Evolutionary conservation across 2,113 vertebrate genomes (phyloP).

Genomic region (Salvator merianae): DNA sequence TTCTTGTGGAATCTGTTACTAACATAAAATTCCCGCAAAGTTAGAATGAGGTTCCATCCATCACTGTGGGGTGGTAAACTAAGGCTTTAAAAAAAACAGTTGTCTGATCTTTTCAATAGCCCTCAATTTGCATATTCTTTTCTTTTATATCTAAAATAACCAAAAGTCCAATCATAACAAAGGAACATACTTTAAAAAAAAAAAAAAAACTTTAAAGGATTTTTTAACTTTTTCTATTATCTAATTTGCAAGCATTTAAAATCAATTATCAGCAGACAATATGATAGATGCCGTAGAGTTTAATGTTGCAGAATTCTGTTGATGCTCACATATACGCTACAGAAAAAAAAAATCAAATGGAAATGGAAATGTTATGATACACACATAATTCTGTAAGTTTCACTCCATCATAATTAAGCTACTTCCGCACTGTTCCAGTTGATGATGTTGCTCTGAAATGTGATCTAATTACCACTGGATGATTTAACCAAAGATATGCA

Average conservation of each 20-base stretch:
- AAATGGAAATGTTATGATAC: neutral
- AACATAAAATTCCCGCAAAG: neutral
- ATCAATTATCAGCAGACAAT: neutral
- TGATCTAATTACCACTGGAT: slow-evolving; percentile 18
- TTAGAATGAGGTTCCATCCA: no score
- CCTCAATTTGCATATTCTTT: neutral
- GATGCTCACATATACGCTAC: neutral
- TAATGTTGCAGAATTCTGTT: neutral
- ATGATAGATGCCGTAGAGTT: neutral
- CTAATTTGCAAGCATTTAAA: neutral
- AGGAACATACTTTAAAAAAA: neutral
- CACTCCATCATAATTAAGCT: neutral
- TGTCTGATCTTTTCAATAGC: no score
- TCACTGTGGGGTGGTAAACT: no score
- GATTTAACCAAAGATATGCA: slow-evolving; percentile 9
- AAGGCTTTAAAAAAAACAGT: neutral
- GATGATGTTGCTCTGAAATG: neutral
- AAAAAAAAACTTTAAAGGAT: neutral
- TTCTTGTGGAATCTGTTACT: neutral
- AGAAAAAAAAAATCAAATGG: neutral
- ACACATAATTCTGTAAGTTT: neutral
- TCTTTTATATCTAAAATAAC: neutral
- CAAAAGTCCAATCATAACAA: neutral
- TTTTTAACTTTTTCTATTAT: neutral
- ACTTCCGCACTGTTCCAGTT: neutral